These are phyloP conservation scores for Danio aesculapii DNA, from an alignment of 2,797 vertebrate genomes.

Conservation along the genomic window DNA sequence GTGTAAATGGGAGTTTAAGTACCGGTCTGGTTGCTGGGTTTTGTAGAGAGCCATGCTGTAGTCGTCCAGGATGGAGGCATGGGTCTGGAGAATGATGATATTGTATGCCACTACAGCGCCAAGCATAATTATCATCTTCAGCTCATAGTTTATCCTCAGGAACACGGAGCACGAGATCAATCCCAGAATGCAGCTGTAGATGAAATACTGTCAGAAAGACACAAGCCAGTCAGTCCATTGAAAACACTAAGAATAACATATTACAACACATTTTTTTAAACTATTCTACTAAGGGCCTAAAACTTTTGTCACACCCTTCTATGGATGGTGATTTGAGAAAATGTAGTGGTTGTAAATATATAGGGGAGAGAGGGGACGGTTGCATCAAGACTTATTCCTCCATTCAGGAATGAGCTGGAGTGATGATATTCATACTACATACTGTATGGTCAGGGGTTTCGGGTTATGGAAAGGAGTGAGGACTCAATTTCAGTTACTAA, in stretches of 20 bases:
- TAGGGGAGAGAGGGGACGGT: too few relatives aligned
- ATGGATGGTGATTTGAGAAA: too few relatives aligned
- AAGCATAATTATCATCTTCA: conserved; percentile 97
- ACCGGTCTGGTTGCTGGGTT: conserved; percentile 83
- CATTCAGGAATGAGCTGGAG: too few relatives aligned
- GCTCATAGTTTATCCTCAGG: conserved; percentile 96
- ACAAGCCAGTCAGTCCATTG: not conserved
- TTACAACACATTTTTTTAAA: too few relatives aligned
- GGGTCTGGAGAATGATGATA: conserved; percentile 93
- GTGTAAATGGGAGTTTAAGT: conserved; percentile 47
- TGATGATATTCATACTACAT: too few relatives aligned
- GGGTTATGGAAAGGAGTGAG: too few relatives aligned
- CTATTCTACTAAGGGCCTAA: too few relatives aligned
- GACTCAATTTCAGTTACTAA: too few relatives aligned
- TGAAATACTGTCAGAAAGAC: conserved; percentile 87
- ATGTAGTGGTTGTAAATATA: too few relatives aligned
- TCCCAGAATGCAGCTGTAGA: conserved; percentile 97
- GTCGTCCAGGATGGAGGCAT: conserved; percentile 87
- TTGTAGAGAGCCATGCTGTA: conserved; percentile 89
- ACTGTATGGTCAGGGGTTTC: too few relatives aligned
- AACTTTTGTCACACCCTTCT: too few relatives aligned
- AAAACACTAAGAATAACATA: not conserved
- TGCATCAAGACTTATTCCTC: too few relatives aligned
- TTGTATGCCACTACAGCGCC: conserved; percentile 92
- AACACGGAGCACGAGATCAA: conserved; percentile 97